Base-by-base conservation (phyloP, 1,140 invertebrate species). In the Atta colombica region DNA sequence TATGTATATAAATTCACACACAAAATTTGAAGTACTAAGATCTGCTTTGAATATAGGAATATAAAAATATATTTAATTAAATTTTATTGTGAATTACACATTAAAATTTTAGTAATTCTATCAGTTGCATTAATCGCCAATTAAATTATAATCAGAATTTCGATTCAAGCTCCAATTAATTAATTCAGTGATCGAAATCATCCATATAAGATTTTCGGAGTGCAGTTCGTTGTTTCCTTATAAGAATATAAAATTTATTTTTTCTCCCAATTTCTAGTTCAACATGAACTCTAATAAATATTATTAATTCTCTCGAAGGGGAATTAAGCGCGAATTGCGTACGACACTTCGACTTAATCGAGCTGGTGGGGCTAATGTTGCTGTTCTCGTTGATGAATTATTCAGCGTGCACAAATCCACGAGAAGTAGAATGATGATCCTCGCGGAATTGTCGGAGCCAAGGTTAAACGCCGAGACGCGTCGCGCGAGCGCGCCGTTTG, bases 341-440 rank as follows among this genome's bases (percentile, higher is more conserved):
- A 66, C 61, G 53, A 14, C 75, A 51, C 61, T 80, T 80, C 39
- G 61, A 25, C 25, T 80, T 80, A 78, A 16, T 16, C 5, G 45
- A 21, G 39, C 25, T 25, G 25, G n/a, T 18, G 16, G 14, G 21
- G 39, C 28, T 55, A 25, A 51, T 28, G 65, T 58, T 45, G 8
- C 31, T n/a, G 35, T 16, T 51, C 66, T 53, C 71, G 84, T 74
- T 5, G 35, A 90, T 82, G 87, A 90, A 90, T 90, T 89, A 90
- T 90, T 89, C 88, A 90, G 69, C 78, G 78, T 71, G 78, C 53
- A 58, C 28, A 61, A 69, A 89, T 89, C 72, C 53, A 25, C 55
- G 49, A 61, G 25, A 68, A 89, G 87, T 85, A 69, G 87, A 74
- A 90, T 85, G 88, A 87, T 89, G 89, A 90, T 78, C 60, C 74